Evolutionary conservation across 2,888 invertebrate genomes (phyloP), one percentile per base, ranked within the genome.

Genomic region (Schizotus pectinicornis): DNA sequence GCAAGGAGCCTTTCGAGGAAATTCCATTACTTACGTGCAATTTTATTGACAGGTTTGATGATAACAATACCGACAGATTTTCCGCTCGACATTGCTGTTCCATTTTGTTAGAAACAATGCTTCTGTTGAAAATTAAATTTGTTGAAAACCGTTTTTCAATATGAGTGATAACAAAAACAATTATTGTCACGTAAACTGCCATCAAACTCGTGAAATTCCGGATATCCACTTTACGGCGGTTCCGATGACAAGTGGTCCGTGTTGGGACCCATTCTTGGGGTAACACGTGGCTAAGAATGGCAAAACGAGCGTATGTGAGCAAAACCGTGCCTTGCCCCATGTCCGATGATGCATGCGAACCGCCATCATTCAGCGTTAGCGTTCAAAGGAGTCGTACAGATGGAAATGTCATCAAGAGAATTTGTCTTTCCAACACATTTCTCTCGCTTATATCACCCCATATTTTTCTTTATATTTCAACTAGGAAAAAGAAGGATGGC

Each of bases 361-460:
- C 64, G 62, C 63, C 65, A 69, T 71, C 65, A 67, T 68, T 71
- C 69, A 67, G 51, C 56, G 68, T 67, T 69, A 67, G 67, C 65
- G 62, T 64, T 70, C 69, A 68, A 71, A 70, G 63, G 69, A 71
- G 47, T 67, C 67, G 67, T 67, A 65, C 69, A 71, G 68, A 72
- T 72, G 72, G 70, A 70, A 72, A 71, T 69, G 72, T 70, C 72
- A 71, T 72, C 72, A 69, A 59, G 67, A 65, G 65, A 71, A 71
- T 70, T 71, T 69, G 70, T 70, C 68, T 71, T 70, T 71, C 65
- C 69, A 67, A 69, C 69, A 67, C 68, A 67, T 71, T 72, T 67
- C 68, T 67, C 63, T 46, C 63, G 48, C 63, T 66, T 67, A 65
- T 64, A 66, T 64, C 64, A 56, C 57, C 62, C 57, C 65, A 65